These are phyloP conservation scores for Irena cyanogastra DNA, from an alignment of 2,113 vertebrate species.

Conservation along the genomic window DNA sequence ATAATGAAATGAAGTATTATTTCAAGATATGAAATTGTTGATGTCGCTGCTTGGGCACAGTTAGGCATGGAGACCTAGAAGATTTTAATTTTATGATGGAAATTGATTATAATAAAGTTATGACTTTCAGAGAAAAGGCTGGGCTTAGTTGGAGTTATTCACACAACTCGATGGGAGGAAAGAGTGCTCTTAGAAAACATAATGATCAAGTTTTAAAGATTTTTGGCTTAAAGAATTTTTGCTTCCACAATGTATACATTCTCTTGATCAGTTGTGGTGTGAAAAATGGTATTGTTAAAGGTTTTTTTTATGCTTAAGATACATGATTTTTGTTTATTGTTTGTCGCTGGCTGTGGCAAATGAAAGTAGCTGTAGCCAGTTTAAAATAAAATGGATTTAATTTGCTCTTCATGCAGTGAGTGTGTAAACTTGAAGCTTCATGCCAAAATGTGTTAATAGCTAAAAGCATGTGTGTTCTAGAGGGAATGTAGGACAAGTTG, in stretches of 20 bases:
- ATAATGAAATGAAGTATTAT: background rate
- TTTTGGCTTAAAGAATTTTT: background rate
- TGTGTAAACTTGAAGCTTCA: background rate
- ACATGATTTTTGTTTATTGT: background rate
- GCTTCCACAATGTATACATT: accelerated
- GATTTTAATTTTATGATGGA: background rate
- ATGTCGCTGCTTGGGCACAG: background rate
- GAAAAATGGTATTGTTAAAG: background rate
- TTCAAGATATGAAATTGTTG: background rate
- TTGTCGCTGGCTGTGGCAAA: background rate
- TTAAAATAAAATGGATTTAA: background rate
- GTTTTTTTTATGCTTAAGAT: background rate
- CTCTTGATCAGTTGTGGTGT: background rate
- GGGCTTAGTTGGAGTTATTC: background rate
- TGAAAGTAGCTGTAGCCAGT: background rate
- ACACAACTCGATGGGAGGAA: background rate
- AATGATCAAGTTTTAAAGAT: background rate
- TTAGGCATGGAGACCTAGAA: background rate
- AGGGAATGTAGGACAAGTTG: background rate
- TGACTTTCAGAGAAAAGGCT: background rate
- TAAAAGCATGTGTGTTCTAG: background rate
- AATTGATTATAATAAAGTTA: background rate
- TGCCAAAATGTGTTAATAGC: background rate
- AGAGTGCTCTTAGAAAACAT: background rate
- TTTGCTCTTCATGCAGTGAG: accelerated